These are phyloP conservation scores for Ruditapes philippinarum DNA, from an alignment of 1,140 invertebrate species.

Conservation along the genomic window DNA sequence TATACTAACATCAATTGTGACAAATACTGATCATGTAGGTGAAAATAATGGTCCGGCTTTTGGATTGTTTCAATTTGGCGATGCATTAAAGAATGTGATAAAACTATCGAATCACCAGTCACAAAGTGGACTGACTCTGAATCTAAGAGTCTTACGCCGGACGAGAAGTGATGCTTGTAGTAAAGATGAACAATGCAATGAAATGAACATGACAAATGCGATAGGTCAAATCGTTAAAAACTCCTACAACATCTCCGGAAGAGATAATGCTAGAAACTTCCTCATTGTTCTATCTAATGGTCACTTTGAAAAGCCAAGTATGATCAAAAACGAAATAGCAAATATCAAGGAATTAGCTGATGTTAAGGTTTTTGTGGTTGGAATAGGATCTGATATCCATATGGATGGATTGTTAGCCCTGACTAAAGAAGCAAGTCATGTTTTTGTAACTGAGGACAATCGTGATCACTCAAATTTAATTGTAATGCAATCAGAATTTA, in stretches of 20 bases:
- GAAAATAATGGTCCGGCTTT: background rate
- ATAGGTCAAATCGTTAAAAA: background rate
- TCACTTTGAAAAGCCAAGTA: background rate
- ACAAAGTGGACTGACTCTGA: too few relatives aligned
- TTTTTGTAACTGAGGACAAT: too few relatives aligned
- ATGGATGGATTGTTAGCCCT: too few relatives aligned
- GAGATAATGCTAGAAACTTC: background rate
- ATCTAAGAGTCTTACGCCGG: background rate
- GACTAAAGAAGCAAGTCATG: too few relatives aligned
- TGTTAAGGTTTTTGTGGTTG: background rate
- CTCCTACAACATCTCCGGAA: too few relatives aligned
- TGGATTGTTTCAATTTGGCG: background rate
- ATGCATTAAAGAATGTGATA: too few relatives aligned
- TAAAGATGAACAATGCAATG: background rate
- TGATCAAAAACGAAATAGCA: background rate
- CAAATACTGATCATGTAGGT: background rate
- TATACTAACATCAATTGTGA: background rate
- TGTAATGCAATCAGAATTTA: too few relatives aligned
- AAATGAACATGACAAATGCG: background rate
- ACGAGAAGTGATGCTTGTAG: background rate
- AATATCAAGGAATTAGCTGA: background rate
- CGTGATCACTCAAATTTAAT: too few relatives aligned
- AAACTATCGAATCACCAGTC: background rate
- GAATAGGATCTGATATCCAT: too few relatives aligned
- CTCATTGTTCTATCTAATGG: background rate